A percentile compares a stretch with the other conserved stretches of the same genome.
Conservation (phyloP, 2,113 vertebrate genomes). For the Pachycephala philippinensis region DNA sequence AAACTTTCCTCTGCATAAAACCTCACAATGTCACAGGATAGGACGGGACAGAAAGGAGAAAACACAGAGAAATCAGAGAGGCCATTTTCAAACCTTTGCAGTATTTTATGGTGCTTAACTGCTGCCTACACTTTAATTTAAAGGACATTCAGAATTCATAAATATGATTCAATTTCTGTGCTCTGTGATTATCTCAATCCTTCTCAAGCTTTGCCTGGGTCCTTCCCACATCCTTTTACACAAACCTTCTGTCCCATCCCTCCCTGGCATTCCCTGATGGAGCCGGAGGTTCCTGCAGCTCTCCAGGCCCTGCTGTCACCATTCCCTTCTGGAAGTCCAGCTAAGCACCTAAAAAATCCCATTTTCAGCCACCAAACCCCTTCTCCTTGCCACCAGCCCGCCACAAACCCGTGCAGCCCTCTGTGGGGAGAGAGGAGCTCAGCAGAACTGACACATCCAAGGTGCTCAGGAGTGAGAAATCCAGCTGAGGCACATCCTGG, state of each 20-base stretch:
- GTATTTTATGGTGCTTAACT: fast-evolving
- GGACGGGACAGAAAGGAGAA: neutral
- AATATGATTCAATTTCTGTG: neutral
- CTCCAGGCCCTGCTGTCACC: neutral
- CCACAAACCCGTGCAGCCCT: neutral
- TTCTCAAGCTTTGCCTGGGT: no score
- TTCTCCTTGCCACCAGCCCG: neutral
- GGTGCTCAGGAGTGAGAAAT: neutral
- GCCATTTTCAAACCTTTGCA: neutral
- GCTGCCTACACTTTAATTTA: fast-evolving
- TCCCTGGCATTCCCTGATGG: neutral
- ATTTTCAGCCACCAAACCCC: neutral
- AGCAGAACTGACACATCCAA: neutral
- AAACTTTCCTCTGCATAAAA: neutral
- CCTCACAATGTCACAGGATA: fast-evolving
- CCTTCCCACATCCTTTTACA: neutral
- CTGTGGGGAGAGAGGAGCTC: neutral
- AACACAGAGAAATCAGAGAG: neutral
- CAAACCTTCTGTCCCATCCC: neutral
- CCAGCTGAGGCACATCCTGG: neutral
- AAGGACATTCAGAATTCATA: neutral
- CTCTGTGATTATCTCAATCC: fast-evolving
- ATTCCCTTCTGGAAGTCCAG: neutral
- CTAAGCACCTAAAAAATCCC: fast-evolving
- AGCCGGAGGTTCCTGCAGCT: neutral